Evolutionary conservation across 2,888 invertebrate genomes (phyloP), one percentile per base, ranked within the genome.

Genomic region (Oscheius sp.): DNA sequence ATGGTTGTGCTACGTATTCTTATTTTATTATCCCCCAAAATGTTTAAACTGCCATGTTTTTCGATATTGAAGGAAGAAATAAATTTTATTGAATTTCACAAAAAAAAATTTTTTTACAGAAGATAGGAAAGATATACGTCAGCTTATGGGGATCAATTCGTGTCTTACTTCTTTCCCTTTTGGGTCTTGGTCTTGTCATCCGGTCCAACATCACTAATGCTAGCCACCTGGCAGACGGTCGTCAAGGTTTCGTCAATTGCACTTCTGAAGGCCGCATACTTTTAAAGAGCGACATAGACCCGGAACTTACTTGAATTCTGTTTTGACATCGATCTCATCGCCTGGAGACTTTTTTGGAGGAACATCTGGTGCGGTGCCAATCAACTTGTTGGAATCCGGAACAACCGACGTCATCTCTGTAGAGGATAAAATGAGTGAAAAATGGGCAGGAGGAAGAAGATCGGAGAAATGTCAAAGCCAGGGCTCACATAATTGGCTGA

Each of bases 211-310:
- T 69, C 69, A 41, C 56, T 56, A 29, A 69, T 55, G 23, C 56
- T 56, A 16, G 69, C 69, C 43, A 69, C 69, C 27, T 58, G 69
- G 69, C 69, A 69, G 21, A 69, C 69, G 23, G 69, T 69, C n/a
- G 69, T 41, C 56, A 69, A 43, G 21, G 69, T 69, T 35, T 69
- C 69, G 69, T 69, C 69, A 43, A 69, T 69, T 16, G 69, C 69
- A n/a, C 43, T 45, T 53, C 69, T 69, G 43, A 69, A 69, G 61
- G 21, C 21, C 61, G 35, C 9, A 3, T 9, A 43, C 25, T 16
- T 21, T 64, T 49, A 52, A n/a, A 49, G 25, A n/a, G n/a, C n/a
- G 6, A 16, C 18, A 45, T 27, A 25, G 7, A 45, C 13, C n/a
- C 18, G 7, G 25, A 6, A 49, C 66, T 49, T 9, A 66, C 66